These are phyloP conservation scores for Jaculus jaculus DNA, from an alignment of 2,113 vertebrate genomes.

Conservation along the genomic window DNA sequence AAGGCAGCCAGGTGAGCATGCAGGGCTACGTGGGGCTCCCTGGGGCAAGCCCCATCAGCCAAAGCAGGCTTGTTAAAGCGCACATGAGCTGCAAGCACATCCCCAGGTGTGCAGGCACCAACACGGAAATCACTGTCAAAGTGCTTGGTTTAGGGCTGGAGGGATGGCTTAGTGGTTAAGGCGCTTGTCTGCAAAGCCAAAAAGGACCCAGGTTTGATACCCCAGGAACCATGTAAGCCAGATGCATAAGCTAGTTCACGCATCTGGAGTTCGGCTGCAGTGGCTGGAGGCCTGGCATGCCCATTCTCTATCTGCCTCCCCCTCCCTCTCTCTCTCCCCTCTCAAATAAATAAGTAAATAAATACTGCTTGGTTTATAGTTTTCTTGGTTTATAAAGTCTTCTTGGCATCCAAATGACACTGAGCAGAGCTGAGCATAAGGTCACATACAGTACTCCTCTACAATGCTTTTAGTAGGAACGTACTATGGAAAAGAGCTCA, in stretches of 20 bases:
- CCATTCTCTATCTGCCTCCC: too few relatives aligned
- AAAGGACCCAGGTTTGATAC: too few relatives aligned
- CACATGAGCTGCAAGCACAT: background rate
- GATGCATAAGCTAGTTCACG: too few relatives aligned
- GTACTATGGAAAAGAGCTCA: background rate
- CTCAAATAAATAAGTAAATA: too few relatives aligned
- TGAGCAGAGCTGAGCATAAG: background rate
- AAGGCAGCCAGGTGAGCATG: background rate
- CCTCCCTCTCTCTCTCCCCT: too few relatives aligned
- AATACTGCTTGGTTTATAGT: too few relatives aligned
- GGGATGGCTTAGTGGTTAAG: too few relatives aligned
- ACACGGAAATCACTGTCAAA: background rate
- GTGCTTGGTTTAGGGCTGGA: background rate
- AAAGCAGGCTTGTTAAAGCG: background rate
- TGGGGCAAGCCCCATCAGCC: background rate
- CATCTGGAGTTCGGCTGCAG: too few relatives aligned
- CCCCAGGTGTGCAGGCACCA: background rate
- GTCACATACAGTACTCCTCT: background rate
- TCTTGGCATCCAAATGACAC: background rate
- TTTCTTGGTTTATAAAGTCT: background rate
- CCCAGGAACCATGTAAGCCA: too few relatives aligned
- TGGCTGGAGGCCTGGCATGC: too few relatives aligned
- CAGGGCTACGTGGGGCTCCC: background rate
- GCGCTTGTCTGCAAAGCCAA: too few relatives aligned
- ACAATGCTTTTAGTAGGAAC: too few relatives aligned